These are phyloP conservation scores for Heterochromis multidens DNA, from an alignment of 2,113 vertebrate genomes.

Conservation along the genomic window DNA sequence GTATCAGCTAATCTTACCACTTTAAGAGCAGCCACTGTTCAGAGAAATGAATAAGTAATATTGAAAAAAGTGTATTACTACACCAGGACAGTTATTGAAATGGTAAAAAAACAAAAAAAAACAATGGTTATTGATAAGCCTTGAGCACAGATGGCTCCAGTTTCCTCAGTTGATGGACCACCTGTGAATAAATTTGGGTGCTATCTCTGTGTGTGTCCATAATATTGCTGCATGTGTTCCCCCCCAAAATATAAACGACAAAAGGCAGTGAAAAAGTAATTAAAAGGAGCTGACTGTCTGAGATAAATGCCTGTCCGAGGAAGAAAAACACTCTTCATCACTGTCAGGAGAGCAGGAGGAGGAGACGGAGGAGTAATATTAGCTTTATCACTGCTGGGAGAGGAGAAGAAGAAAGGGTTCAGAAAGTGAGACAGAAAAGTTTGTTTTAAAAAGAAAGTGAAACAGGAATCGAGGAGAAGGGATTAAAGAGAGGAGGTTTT, in stretches of 20 bases:
- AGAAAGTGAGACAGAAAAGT: constrained; percentile 6
- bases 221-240: background rate
- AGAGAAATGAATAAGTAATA: background rate
- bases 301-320: constrained; percentile 35
- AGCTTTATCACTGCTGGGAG: constrained; percentile 2
- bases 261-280: constrained; percentile 33
- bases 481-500: constrained; percentile 25
- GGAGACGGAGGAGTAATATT: constrained; percentile 11
- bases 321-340: constrained; percentile 56
- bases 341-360: constrained; percentile 35
- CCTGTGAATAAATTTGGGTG: background rate
- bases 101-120: background rate
- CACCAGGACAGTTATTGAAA: background rate
- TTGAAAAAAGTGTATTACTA: background rate
- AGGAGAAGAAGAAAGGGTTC: background rate
- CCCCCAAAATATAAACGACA: background rate
- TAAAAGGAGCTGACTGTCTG: constrained; percentile 23
- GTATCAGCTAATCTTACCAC: background rate
- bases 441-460: constrained; percentile 6
- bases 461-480: background rate
- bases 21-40: background rate
- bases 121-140: constrained; percentile 1
- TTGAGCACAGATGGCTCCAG: background rate
- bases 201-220: background rate
- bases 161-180: background rate